Evolutionary conservation across 2,113 vertebrate genomes (phyloP).

Genomic region (Camelus dromedarius): DNA sequence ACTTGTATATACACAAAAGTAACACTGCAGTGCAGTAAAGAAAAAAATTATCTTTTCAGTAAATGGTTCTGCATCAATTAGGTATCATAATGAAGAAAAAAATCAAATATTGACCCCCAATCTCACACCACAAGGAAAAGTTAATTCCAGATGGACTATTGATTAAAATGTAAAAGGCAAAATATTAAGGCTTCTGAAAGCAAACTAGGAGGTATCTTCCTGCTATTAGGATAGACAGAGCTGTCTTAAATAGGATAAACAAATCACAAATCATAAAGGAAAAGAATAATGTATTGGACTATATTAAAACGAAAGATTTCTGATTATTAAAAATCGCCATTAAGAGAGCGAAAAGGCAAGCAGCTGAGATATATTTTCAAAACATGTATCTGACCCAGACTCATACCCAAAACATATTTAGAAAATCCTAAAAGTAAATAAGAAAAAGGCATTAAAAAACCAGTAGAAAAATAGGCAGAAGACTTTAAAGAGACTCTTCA

Average conservation of each 20-base stretch:
- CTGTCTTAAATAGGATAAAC: background rate
- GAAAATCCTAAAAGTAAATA: background rate
- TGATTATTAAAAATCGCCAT: background rate
- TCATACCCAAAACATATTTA: background rate
- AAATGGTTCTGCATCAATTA: background rate
- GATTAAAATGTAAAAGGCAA: background rate
- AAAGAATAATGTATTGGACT: background rate
- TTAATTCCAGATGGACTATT: background rate
- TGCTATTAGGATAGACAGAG: background rate
- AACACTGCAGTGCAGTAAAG: background rate
- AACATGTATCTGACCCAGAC: background rate
- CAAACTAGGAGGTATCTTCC: background rate
- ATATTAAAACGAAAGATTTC: background rate
- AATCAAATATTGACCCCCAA: background rate
- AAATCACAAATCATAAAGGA: background rate
- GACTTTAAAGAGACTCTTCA: background rate
- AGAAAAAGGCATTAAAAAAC: background rate
- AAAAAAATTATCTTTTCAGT: background rate
- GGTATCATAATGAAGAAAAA: background rate
- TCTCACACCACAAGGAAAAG: background rate
- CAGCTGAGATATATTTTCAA: background rate
- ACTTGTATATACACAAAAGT: background rate
- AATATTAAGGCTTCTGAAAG: background rate
- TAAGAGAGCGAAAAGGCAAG: background rate
- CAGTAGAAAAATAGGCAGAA: background rate